phyloP scores from a whole-genome alignment of 2,888 invertebrate species.

The Leptothorax acervorum region DNA sequence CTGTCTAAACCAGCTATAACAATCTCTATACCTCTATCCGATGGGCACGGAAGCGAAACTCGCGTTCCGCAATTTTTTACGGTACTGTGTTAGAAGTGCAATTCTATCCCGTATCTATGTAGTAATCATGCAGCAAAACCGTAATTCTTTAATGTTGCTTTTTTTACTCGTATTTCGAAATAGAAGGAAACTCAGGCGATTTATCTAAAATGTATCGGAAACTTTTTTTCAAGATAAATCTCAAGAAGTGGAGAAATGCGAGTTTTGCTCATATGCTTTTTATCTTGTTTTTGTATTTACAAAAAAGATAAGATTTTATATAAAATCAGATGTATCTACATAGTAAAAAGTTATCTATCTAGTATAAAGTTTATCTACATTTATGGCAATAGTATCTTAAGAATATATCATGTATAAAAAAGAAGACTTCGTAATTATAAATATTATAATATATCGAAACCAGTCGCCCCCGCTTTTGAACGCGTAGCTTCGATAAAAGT shows the following conservation, averaged over 20 bases:
- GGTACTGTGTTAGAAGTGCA: neutral
- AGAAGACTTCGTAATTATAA: neutral
- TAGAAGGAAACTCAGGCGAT: neutral
- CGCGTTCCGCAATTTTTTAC: conserved; percentile 25
- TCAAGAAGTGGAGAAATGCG: neutral
- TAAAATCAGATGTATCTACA: too few species aligned
- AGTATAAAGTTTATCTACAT: neutral
- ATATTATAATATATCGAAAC: neutral
- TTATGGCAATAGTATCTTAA: neutral
- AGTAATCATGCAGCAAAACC: neutral
- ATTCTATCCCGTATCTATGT: neutral
- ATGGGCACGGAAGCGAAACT: neutral
- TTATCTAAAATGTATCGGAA: conserved; percentile 13
- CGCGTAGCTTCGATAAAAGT: conserved; percentile 9
- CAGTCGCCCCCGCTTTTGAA: neutral
- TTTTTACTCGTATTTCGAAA: neutral
- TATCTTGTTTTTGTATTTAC: neutral
- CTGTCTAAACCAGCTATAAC: conserved; percentile 8
- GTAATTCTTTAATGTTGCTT: conserved; percentile 5
- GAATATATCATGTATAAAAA: neutral
- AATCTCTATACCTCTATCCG: neutral
- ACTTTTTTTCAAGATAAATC: neutral
- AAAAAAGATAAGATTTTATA: neutral
- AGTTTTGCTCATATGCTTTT: neutral
- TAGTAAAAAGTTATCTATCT: neutral